These are phyloP conservation scores for Lasiommata megera DNA, from an alignment of 2,888 invertebrate species.

Conservation along the genomic window DNA sequence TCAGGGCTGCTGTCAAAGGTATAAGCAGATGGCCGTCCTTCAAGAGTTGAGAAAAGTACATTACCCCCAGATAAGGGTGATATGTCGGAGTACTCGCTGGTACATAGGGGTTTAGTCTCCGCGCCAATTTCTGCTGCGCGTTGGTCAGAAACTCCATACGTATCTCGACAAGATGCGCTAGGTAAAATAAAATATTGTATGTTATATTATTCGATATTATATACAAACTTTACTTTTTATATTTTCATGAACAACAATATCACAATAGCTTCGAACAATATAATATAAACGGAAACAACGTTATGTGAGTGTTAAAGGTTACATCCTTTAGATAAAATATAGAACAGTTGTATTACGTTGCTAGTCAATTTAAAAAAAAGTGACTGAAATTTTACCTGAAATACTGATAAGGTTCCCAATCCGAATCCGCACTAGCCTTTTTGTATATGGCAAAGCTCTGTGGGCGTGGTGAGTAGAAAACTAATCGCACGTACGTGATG, in stretches of 20 bases:
- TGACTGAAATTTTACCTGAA: slow-evolving; percentile 82
- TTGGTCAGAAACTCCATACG: slow-evolving; percentile 92
- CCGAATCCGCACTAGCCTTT: slow-evolving; percentile 87
- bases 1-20: slow-evolving; percentile 94
- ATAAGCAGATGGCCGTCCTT: slow-evolving; percentile 95
- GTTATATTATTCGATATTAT: no score
- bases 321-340: no score
- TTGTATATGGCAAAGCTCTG: slow-evolving; percentile 99
- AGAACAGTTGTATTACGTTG: no score
- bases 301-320: no score
- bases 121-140: slow-evolving; percentile 87
- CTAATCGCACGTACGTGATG: slow-evolving; percentile 96
- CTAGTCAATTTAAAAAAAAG: not conserved
- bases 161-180: slow-evolving; percentile 95
- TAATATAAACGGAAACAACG: no score
- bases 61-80: slow-evolving; percentile 97
- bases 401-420: slow-evolving; percentile 95
- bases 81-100: slow-evolving; percentile 98
- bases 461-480: slow-evolving; percentile 97
- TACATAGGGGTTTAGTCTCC: slow-evolving; percentile 97
- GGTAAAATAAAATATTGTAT: no score
- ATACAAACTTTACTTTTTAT: no score
- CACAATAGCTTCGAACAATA: no score
- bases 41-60: slow-evolving; percentile 96
- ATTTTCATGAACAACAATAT: no score